Conservation (phyloP, 2,797 vertebrate species). For the Dromococcyx pavoninus region DNA sequence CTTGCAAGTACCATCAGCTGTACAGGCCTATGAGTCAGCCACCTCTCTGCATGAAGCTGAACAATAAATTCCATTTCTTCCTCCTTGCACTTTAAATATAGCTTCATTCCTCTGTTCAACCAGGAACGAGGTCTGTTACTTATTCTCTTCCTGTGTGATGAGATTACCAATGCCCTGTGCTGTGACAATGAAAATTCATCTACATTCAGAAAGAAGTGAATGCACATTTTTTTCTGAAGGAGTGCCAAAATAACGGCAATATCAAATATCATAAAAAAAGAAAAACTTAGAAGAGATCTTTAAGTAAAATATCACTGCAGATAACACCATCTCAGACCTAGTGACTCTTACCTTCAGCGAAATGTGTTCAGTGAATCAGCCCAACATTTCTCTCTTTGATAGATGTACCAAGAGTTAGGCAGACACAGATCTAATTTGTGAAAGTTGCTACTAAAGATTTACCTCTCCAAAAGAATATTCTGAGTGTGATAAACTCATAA, state of each 20-base stretch:
- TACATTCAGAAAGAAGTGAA: not conserved
- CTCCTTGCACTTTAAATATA: slow-evolving; percentile 43
- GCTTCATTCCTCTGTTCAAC: not conserved
- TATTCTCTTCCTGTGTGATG: not conserved
- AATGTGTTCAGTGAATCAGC: not conserved
- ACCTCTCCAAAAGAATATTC: not conserved
- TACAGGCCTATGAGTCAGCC: slow-evolving; percentile 48
- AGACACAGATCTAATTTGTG: not conserved
- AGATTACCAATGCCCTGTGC: not conserved
- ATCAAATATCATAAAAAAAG: not conserved
- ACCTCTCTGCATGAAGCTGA: slow-evolving; percentile 52
- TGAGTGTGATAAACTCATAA: not conserved
- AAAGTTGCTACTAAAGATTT: not conserved
- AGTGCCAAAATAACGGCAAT: not conserved
- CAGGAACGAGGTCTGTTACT: not conserved
- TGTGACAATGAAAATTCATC: not conserved
- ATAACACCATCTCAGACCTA: not conserved
- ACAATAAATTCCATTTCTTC: slow-evolving; percentile 58
- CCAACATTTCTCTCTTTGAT: rapidly evolving
- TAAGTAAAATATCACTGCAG: not conserved
- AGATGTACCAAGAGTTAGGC: not conserved
- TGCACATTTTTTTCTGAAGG: not conserved
- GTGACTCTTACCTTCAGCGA: not conserved
- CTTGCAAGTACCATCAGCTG: not conserved
- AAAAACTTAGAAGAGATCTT: not conserved